A percentile compares a stretch with the other conserved stretches of the same genome.
phyloP scores from a whole-genome alignment of 2,888 invertebrate genomes.

The Trachelus troglodyta region DNA sequence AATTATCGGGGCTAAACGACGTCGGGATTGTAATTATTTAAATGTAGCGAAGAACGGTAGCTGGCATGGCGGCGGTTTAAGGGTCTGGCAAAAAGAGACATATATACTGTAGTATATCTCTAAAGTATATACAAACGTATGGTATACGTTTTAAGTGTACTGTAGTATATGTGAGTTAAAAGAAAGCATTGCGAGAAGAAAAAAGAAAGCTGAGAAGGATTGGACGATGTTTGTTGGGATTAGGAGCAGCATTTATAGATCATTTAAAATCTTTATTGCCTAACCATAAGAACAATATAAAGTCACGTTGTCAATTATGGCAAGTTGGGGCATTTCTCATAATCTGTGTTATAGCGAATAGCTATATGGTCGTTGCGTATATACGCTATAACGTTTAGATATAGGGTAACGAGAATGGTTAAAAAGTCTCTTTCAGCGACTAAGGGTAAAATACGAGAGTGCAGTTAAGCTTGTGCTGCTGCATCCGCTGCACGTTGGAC shows the following conservation, averaged over 20 bases:
- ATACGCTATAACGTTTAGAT: neutral
- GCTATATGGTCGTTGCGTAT: neutral
- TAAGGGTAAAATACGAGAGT: neutral
- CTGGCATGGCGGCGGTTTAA: neutral
- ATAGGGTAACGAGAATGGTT: neutral
- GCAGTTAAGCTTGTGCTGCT: neutral
- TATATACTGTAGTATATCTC: neutral
- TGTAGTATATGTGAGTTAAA: neutral
- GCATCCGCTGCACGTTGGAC: neutral
- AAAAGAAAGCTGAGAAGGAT: neutral
- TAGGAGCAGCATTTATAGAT: neutral
- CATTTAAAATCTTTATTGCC: neutral
- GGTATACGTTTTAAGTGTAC: neutral
- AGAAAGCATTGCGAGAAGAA: neutral
- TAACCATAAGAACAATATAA: neutral
- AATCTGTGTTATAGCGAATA: neutral
- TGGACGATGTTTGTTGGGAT: neutral
- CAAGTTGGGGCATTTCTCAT: neutral
- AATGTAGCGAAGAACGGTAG: slow-evolving; percentile 45
- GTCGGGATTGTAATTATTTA: slow-evolving; percentile 64
- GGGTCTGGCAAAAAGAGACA: neutral
- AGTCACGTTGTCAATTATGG: neutral
- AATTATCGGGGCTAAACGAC: slow-evolving; percentile 61
- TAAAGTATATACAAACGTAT: neutral
- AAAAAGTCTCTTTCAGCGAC: neutral